phyloP scores from a whole-genome alignment of 2,888 invertebrate genomes.

The Gonocerus acuteangulatus region DNA sequence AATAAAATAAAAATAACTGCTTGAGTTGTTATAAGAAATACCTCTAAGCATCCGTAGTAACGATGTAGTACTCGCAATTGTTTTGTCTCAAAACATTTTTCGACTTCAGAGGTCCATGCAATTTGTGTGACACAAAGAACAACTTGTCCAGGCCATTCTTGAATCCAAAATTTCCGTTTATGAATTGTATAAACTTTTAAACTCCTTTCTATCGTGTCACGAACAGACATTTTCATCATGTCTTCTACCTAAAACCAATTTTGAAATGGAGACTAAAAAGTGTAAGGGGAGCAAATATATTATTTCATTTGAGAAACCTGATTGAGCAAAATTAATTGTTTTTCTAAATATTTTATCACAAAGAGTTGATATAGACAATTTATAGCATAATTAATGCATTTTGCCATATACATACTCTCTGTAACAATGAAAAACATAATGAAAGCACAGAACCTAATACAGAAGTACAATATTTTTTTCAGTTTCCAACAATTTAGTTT shows the following conservation, averaged over 20 bases:
- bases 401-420: too few species aligned
- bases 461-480: too few species aligned
- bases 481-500: too few species aligned
- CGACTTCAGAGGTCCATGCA: constrained; percentile 74
- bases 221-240: constrained; percentile 66
- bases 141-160: constrained; percentile 74
- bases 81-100: constrained; percentile 51
- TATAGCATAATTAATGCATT: too few species aligned
- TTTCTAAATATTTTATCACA: too few species aligned
- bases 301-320: too few species aligned
- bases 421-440: too few species aligned
- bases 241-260: constrained; percentile 58
- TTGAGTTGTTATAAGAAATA: too few species aligned
- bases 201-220: constrained; percentile 59
- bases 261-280: background rate
- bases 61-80: background rate
- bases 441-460: too few species aligned
- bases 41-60: background rate
- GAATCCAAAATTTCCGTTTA: constrained; percentile 60
- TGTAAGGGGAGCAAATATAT: too few species aligned
- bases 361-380: too few species aligned
- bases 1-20: background rate
- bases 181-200: constrained; percentile 48
- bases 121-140: constrained; percentile 71
- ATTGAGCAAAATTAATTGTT: too few species aligned